Evolutionary conservation across 2,888 invertebrate genomes (phyloP).

Genomic region (Drosophila recens): DNA sequence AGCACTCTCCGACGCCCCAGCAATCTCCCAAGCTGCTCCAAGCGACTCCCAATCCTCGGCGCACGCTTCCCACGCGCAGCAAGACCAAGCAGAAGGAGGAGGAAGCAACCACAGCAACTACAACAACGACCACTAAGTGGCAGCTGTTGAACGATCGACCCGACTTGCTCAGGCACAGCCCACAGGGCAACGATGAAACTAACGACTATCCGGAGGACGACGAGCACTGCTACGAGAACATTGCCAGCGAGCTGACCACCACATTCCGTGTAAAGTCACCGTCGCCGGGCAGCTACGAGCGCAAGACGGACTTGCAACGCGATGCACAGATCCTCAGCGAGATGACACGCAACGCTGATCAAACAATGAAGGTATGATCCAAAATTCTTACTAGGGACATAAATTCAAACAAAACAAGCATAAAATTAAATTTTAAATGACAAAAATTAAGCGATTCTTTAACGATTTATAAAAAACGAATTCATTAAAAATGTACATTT

Average conservation of each 20-base stretch:
- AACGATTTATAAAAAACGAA: no score
- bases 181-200: slow-evolving; percentile 69
- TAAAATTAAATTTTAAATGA: no score
- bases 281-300: slow-evolving; percentile 70
- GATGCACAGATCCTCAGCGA: slow-evolving; percentile 86
- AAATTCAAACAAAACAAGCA: no score
- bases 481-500: no score
- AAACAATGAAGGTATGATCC: slow-evolving; percentile 85
- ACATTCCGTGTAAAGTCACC: slow-evolving; percentile 77
- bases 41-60: slow-evolving; percentile 54
- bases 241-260: slow-evolving; percentile 80
- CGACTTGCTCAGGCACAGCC: slow-evolving; percentile 84
- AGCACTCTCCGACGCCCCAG: slow-evolving; percentile 55
- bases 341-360: slow-evolving; percentile 87
- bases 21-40: slow-evolving; percentile 28
- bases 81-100: slow-evolving; percentile 50
- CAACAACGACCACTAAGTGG: slow-evolving; percentile 79
- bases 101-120: slow-evolving; percentile 51
- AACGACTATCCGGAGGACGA: slow-evolving; percentile 52
- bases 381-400: background rate
- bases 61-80: slow-evolving; percentile 70
- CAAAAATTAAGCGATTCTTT: no score
- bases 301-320: slow-evolving; percentile 83
- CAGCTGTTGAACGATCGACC: slow-evolving; percentile 83
- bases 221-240: slow-evolving; percentile 83